These are phyloP conservation scores for Rhinoraja longicauda DNA, from an alignment of 2,797 vertebrate genomes.

Conservation along the genomic window DNA sequence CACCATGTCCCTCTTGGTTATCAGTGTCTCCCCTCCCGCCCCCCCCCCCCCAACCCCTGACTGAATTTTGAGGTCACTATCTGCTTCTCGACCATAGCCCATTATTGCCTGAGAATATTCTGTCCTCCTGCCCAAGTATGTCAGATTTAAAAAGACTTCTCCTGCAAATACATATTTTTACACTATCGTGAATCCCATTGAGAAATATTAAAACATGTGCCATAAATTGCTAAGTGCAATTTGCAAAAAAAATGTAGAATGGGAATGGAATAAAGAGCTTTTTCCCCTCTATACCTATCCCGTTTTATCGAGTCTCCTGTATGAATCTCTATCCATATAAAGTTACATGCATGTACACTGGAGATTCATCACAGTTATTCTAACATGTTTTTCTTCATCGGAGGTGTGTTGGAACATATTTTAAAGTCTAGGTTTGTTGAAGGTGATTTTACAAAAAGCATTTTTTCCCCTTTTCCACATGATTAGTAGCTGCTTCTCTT, in stretches of 20 bases:
- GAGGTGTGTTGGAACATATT: neutral
- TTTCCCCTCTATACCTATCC: neutral
- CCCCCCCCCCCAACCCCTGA: too few species aligned
- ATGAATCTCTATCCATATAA: neutral
- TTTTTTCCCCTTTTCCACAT: neutral
- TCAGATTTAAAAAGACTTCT: neutral
- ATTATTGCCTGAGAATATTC: neutral
- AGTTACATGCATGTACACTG: neutral
- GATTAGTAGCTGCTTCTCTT: neutral
- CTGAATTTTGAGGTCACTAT: too few species aligned
- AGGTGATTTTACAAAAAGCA: neutral
- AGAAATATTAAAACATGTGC: conserved; percentile 1
- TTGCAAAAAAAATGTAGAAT: neutral
- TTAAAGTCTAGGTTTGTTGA: neutral
- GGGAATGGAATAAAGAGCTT: neutral
- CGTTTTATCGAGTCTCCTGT: neutral
- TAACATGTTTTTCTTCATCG: neutral
- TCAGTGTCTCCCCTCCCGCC: too few species aligned
- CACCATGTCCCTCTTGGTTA: too few species aligned
- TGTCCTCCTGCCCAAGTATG: neutral
- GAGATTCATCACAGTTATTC: neutral
- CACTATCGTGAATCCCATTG: neutral
- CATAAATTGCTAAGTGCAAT: neutral
- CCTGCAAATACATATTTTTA: neutral
- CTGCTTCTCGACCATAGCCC: neutral